Evolutionary conservation across 2,888 invertebrate genomes (phyloP).

Genomic region (Chouioia cunea): DNA sequence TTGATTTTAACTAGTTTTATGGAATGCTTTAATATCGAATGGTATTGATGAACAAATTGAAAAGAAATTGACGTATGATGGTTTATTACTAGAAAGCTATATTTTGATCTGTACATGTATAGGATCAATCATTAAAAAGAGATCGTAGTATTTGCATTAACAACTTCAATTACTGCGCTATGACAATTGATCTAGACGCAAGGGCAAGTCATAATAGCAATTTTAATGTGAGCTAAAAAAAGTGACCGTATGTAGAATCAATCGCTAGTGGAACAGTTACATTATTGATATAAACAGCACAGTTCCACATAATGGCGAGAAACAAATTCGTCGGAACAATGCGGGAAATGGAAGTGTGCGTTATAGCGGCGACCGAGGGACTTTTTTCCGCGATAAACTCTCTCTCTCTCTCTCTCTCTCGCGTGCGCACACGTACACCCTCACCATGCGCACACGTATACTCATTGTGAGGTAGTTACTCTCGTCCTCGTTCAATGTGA

Average conservation of each 20-base stretch:
- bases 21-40: too few relatives aligned
- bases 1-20: too few relatives aligned
- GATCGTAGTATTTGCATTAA: too few relatives aligned
- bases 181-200: not conserved
- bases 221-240: constrained; percentile 12
- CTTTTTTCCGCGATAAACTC: constrained; percentile 36
- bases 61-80: too few relatives aligned
- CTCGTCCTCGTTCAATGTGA: constrained; percentile 21
- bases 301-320: constrained; percentile 34
- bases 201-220: constrained; percentile 19
- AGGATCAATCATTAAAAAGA: too few relatives aligned
- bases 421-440: not conserved
- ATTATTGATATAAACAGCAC: constrained; percentile 37
- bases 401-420: constrained; percentile 7
- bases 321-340: constrained; percentile 39
- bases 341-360: constrained; percentile 25
- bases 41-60: too few relatives aligned
- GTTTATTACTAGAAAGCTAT: too few relatives aligned
- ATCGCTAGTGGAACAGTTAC: constrained; percentile 35
- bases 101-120: too few relatives aligned
- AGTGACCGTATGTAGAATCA: not conserved
- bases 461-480: constrained; percentile 2
- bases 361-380: constrained; percentile 17
- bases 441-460: not conserved
- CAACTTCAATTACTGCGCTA: too few relatives aligned